These are phyloP conservation scores for Lapara coniferarum DNA, from an alignment of 2,888 invertebrate species.

Conservation along the genomic window DNA sequence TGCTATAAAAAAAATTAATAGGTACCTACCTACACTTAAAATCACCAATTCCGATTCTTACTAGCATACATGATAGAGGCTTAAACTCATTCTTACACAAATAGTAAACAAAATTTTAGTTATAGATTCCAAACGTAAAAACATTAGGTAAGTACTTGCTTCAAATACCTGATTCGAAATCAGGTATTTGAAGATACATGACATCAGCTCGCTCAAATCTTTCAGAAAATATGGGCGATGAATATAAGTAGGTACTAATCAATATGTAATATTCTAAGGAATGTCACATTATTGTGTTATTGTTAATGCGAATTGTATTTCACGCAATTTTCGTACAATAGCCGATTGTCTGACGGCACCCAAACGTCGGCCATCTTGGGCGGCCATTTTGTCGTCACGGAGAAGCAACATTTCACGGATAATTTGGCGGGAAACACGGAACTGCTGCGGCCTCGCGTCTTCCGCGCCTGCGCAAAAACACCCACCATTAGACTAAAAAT, in stretches of 20 bases:
- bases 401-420: slow-evolving; percentile 51
- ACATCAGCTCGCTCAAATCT: too few relatives aligned
- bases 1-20: too few relatives aligned
- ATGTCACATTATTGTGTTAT: not conserved
- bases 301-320: not conserved
- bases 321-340: not conserved
- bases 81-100: too few relatives aligned
- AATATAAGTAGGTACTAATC: not conserved
- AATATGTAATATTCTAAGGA: not conserved
- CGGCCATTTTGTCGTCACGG: slow-evolving; percentile 51
- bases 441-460: slow-evolving; percentile 55
- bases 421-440: slow-evolving; percentile 60
- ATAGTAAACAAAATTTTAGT: too few relatives aligned
- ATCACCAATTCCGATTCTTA: too few relatives aligned
- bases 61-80: too few relatives aligned
- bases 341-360: slow-evolving; percentile 16
- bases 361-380: slow-evolving; percentile 32
- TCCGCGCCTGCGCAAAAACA: slow-evolving; percentile 58
- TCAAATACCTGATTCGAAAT: too few relatives aligned
- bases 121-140: too few relatives aligned
- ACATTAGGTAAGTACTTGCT: too few relatives aligned
- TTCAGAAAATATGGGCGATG: not conserved
- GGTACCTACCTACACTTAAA: too few relatives aligned
- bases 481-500: slow-evolving; percentile 40
- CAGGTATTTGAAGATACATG: too few relatives aligned